Evolutionary conservation across 35 echinoderm and acorn worm species (phyloP), one percentile per base, ranked within the genome.

Genomic region (Apostichopus californicus): DNA sequence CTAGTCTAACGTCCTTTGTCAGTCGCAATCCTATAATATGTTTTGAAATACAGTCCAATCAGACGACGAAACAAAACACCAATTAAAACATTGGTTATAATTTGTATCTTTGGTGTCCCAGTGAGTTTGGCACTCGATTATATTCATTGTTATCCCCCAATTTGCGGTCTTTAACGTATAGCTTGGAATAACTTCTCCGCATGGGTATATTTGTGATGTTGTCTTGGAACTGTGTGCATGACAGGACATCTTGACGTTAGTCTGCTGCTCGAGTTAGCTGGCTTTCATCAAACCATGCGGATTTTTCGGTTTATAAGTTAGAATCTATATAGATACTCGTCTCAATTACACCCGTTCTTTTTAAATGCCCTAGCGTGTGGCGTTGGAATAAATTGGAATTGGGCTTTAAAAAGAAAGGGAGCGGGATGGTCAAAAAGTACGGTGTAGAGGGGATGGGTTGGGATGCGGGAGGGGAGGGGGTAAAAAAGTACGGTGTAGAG

Each of bases 61-160:
- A 85, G 13, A 60, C 20, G 54, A 85, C 5, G 81, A 85, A 85
- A 85, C 81, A 85, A 85, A 58, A 85, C 81, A 85, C 81, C 81
- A 85, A 85, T 85, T 85, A 85, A 85, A 85, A 85, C 81, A 85
- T 58, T 85, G 81, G 58, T 59, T 85, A 52, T 59, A 85, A 85
- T 85, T 85, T 20, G 81, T 23, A 55, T 56, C 55, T 18, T 9
- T 61, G 12, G 12, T 8, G 58, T 61, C 12, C 34, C 34, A 46
- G 34, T 46, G 34, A 46, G 34, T 46, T 46, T 46, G 34, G 34
- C 34, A 46, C 34, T 46, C 34, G 34, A 46, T 46, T 46, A 46
- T 46, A 46, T 46, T 46, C 34, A 2, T 46, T 46, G 34, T 46
- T 46, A 46, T 46, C 34, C 34, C 34, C 34, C 34, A 46, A 46